Evolutionary conservation across 2,797 vertebrate species (phyloP), one percentile per base, ranked within the genome.

Genomic region (Benthosema pterotum): DNA sequence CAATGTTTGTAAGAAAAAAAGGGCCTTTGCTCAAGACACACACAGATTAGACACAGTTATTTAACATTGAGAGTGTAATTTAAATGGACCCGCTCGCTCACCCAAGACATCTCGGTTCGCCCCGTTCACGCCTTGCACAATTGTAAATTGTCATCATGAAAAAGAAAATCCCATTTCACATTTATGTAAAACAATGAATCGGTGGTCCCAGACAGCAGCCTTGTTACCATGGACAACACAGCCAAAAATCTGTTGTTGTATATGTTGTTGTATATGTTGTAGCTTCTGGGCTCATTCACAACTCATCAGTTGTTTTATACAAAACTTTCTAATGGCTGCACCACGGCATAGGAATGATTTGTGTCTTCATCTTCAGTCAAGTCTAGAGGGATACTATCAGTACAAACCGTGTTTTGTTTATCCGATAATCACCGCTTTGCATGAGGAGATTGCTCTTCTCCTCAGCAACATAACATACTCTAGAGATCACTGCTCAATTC

Each of bases 401-500:
- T 43, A 49, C 53, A 69, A 70, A 75, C 46, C 3, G 71, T n/a
- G 11, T 2, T 16, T 32, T 11, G 12, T 19, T 59, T 60, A 28
- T 17, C 16, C 15, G 32, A 12, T 22, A 58, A 75, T 65, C 58
- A 60, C 15, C 43, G 19, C 75, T 43, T 55, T 45, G 54, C 63
- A 25, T 25, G 22, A 55, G 74, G 55, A 67, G 57, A 50, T 42
- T 11, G 42, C 57, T 53, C 4, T 22, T 4, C 4, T 25, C 5
- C 22, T 25, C 22, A 5, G 22, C 22, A 5, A 25, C 60, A 45
- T 16, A n/a, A 53, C 12, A 65, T 2, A 8, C 11, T 12, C 52
- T 51, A 65, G 71, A 75, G 80, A 16, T 11, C 43, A 60, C 74
- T 77, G 38, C 67, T 79, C 55, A 75, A 87, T 84, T 84, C 84